phyloP scores from a whole-genome alignment of 2,113 vertebrate genomes.

The Strix aluco region DNA sequence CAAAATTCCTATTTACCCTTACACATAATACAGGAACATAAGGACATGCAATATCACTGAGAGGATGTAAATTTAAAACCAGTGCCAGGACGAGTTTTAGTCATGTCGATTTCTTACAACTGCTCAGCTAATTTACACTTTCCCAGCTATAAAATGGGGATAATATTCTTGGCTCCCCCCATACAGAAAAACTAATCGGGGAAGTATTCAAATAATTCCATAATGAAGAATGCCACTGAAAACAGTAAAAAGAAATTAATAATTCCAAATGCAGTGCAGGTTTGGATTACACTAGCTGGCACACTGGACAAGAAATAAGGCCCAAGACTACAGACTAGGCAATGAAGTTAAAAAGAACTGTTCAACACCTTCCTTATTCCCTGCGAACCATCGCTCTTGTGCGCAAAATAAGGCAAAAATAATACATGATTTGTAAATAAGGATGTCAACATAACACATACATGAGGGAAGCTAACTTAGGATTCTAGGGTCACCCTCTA shows the following conservation, averaged over 20 bases:
- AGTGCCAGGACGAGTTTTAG: not conserved
- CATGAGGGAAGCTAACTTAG: not conserved
- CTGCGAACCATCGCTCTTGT: not conserved
- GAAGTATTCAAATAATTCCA: not conserved
- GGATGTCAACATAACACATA: not conserved
- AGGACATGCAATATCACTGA: not conserved
- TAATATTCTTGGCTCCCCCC: not conserved
- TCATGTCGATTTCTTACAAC: not conserved
- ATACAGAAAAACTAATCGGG: not conserved
- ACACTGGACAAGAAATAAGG: not conserved
- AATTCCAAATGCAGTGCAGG: not conserved
- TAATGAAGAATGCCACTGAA: not conserved
- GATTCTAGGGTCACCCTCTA: not conserved
- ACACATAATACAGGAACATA: not conserved
- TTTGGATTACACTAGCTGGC: not conserved
- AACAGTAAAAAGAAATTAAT: not conserved
- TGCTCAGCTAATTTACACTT: not conserved
- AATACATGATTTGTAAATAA: not conserved
- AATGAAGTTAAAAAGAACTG: constrained; percentile 2
- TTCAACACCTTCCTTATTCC: not conserved
- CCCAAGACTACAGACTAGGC: not conserved
- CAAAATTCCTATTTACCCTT: not conserved
- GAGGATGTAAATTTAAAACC: not conserved
- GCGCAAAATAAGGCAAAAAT: not conserved
- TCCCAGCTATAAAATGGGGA: not conserved